Base-by-base conservation (phyloP, 2,888 invertebrate genomes). In the Trichogramma evanescens region DNA sequence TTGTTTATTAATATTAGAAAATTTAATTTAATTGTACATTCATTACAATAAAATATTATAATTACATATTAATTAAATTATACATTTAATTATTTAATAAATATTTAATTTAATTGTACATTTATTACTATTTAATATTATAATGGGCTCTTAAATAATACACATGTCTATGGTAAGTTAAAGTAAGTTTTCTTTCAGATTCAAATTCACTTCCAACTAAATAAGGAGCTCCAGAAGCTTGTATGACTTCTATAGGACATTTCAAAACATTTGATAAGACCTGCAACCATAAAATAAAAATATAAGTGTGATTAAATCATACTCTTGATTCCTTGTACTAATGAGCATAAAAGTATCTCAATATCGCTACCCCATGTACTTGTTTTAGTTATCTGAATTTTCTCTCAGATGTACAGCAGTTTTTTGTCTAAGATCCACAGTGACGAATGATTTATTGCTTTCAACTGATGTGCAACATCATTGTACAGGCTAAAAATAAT, bases 81-180 rank as follows among this genome's bases (percentile, higher is more conserved):
- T 13, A 13, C 13, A 13, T 13, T 13, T 13, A 13, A 13, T 13
- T 2, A 13, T 13, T 13, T 13, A 13, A 13, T 13, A 13, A 13
- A 13, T 13, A 13, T 13, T 13, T 13, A 13, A 13, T 13, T 13
- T 13, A 13, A 13, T 13, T 13, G 13, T n/a, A n/a, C n/a, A n/a
- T n/a, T n/a, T n/a, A n/a, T n/a, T n/a, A n/a, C n/a, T n/a, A n/a
- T 13, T 13, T 13, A 2, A 13, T 13, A 81, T 99, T 98, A 76
- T 98, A 99, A 83, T 99, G 98, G 78, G 95, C 98, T 7, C 98
- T 98, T 66, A 98, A 82, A 66, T 91, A 86, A 76, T 91, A 97
- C 82, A 93, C 89, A 74, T 95, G 89, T 66, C 95, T 86, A 78
- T 98, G 97, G 79, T 95, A 99, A 48, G 93, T 89, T 51, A 95